A percentile compares a stretch with the other conserved stretches of the same genome.
phyloP scores from a whole-genome alignment of 2,888 invertebrate species.

The Epinotia demarniana region DNA sequence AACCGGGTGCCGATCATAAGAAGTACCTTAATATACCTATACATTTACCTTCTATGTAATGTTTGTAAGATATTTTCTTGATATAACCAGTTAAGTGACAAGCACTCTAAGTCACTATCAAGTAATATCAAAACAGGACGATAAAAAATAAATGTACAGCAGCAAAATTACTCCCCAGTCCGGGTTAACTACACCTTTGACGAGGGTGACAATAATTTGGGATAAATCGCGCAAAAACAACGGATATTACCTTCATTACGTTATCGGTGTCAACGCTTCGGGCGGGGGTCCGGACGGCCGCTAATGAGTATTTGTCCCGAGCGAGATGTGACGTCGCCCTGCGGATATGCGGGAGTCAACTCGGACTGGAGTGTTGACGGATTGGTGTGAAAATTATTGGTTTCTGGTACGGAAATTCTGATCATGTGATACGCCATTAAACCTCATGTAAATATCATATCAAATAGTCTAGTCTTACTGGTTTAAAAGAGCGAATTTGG shows the following conservation, averaged over 20 bases:
- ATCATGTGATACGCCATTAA: too few species aligned
- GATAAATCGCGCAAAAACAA: slow-evolving; percentile 29
- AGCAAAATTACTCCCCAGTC: not conserved
- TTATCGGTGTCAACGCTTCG: slow-evolving; percentile 36
- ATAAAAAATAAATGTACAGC: not conserved
- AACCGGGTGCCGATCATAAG: too few species aligned
- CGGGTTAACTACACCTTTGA: slow-evolving; percentile 17
- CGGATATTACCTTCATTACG: slow-evolving; percentile 36
- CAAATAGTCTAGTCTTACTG: too few species aligned
- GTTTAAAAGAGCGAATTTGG: too few species aligned
- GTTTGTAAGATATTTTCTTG: too few species aligned
- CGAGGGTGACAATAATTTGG: slow-evolving; percentile 30
- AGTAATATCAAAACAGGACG: not conserved
- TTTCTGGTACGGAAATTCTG: not conserved
- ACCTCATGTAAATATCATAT: too few species aligned
- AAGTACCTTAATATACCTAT: too few species aligned
- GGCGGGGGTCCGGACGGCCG: slow-evolving; percentile 5
- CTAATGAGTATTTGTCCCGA: slow-evolving; percentile 28
- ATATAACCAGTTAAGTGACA: too few species aligned
- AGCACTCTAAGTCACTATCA: not conserved
- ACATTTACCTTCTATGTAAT: too few species aligned
- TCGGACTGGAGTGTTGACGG: slow-evolving; percentile 6
- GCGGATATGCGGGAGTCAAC: slow-evolving; percentile 3
- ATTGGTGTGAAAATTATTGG: not conserved
- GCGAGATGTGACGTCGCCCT: slow-evolving; percentile 11